Evolutionary conservation across 2,113 vertebrate species (phyloP).

Genomic region (Cisticola juncidis): DNA sequence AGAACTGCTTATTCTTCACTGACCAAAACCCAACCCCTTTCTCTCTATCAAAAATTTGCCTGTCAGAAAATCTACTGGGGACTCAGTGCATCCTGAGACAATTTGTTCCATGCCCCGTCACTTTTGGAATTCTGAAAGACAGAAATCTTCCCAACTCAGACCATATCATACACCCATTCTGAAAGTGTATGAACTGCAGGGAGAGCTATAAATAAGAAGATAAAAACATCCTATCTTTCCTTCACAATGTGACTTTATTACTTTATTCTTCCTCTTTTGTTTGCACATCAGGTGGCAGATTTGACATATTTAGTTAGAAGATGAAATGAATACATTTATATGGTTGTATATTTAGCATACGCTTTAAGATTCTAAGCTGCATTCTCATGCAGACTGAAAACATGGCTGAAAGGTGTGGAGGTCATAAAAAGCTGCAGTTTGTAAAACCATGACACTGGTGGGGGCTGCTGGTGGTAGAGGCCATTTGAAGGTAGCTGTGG

Average conservation of each 20-base stretch:
- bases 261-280: background rate
- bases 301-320: background rate
- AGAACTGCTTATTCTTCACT: background rate
- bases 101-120: accelerated
- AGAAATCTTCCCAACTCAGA: background rate
- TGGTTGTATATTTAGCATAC: background rate
- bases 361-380: background rate
- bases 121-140: background rate
- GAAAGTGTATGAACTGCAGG: background rate
- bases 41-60: background rate
- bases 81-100: background rate
- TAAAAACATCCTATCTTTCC: background rate
- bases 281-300: background rate
- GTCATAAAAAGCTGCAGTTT: background rate
- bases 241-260: background rate
- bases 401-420: background rate
- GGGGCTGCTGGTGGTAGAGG: background rate
- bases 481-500: background rate
- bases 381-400: background rate
- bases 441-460: background rate
- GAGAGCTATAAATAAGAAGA: background rate
- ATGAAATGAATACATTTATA: background rate
- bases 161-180: background rate
- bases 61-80: background rate
- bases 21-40: background rate